Evolutionary conservation across 2,113 vertebrate genomes (phyloP).

Genomic region (Cyprinus carpio): DNA sequence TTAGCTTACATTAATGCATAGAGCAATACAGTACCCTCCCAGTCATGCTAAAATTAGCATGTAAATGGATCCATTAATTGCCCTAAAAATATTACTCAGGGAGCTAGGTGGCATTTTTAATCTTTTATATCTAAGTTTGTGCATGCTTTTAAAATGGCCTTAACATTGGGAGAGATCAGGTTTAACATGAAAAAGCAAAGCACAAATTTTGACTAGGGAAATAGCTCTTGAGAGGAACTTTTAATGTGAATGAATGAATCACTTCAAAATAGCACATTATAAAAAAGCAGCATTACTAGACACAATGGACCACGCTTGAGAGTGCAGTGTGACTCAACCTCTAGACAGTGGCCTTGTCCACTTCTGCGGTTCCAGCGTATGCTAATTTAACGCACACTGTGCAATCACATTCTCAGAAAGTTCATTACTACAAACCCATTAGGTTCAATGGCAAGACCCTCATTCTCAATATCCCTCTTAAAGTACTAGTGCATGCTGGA

Average conservation of each 20-base stretch:
- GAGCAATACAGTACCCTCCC: constrained; percentile 43
- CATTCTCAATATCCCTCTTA: neutral
- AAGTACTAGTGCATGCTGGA: constrained; percentile 19
- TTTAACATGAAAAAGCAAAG: neutral
- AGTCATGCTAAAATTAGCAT: constrained; percentile 44
- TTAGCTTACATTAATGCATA: constrained; percentile 50
- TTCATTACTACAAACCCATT: constrained; percentile 34
- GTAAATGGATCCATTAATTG: constrained; percentile 49
- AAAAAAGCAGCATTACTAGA: constrained; percentile 21
- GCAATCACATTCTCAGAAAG: constrained; percentile 17
- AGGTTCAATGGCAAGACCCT: constrained; percentile 4
- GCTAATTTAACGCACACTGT: neutral
- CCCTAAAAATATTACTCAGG: constrained; percentile 40
- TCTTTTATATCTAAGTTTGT: constrained; percentile 47
- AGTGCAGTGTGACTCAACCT: constrained; percentile 53
- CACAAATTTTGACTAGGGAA: no score
- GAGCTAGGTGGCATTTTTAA: constrained; percentile 20
- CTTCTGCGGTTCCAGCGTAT: neutral
- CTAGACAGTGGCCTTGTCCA: neutral
- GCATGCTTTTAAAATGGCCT: neutral
- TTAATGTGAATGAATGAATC: constrained; percentile 42
- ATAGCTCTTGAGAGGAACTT: constrained; percentile 16
- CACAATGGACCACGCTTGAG: constrained; percentile 50
- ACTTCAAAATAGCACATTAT: constrained; percentile 17
- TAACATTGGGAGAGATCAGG: no score